phyloP scores from a whole-genome alignment of 2,113 vertebrate species.

The Phasianus colchicus region DNA sequence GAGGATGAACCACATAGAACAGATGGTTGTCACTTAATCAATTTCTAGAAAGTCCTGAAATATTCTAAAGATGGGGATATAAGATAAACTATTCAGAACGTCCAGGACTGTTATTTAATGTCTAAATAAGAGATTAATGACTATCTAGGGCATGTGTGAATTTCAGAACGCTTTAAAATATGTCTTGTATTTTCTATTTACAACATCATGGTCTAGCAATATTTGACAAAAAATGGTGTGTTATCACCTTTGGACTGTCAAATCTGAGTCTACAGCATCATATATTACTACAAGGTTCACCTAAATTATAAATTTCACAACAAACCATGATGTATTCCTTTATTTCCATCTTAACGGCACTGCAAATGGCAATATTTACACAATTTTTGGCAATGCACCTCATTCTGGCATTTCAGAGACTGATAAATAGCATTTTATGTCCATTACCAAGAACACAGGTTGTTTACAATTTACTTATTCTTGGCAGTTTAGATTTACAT shows the following conservation, averaged over 20 bases:
- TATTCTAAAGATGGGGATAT: background rate
- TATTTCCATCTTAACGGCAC: constrained; percentile 65
- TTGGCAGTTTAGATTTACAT: constrained; percentile 2
- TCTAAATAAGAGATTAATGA: background rate
- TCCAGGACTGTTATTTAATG: background rate
- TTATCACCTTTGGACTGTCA: constrained; percentile 8
- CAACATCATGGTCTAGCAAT: background rate
- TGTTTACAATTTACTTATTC: constrained; percentile 34
- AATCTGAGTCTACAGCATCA: background rate
- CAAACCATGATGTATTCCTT: constrained; percentile 31
- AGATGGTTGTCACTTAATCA: background rate
- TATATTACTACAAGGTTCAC: background rate
- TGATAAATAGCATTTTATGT: constrained; percentile 35
- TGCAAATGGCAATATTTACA: constrained; percentile 60
- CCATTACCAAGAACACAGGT: constrained; percentile 21
- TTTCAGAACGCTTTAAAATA: constrained; percentile 28
- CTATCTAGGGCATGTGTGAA: background rate
- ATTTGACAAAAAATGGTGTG: constrained; percentile 9
- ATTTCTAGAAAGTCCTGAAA: background rate
- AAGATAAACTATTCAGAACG: constrained; percentile 20
- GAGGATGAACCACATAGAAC: background rate
- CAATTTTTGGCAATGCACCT: constrained; percentile 27
- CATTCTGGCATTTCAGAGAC: constrained; percentile 35
- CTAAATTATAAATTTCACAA: constrained; percentile 26
- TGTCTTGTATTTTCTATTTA: constrained; percentile 8